phyloP scores from a whole-genome alignment of 2,113 vertebrate genomes.

The Lamprologus callipterus region DNA sequence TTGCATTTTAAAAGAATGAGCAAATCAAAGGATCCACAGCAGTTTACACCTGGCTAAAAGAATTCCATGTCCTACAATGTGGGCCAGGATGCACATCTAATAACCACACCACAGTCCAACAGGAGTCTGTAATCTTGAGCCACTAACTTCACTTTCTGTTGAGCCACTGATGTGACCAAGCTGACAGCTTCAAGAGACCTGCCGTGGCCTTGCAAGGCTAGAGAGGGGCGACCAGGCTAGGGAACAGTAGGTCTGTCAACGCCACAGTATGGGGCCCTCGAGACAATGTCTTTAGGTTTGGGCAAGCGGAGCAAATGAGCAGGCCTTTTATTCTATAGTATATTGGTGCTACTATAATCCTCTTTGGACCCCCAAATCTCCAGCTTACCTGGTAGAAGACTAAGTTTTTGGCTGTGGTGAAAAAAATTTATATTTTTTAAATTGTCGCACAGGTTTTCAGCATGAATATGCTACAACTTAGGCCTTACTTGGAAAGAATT shows the following conservation, averaged over 20 bases:
- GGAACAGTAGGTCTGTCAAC: slow-evolving; percentile 10
- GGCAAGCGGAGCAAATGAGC: slow-evolving; percentile 17
- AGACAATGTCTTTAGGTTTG: not conserved
- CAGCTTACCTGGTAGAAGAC: not conserved
- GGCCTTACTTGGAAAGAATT: not conserved
- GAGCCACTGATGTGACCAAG: not conserved
- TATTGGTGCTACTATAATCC: slow-evolving; percentile 8
- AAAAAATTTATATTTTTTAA: not conserved
- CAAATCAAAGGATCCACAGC: not conserved
- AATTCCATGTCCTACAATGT: not conserved
- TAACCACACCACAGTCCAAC: not conserved
- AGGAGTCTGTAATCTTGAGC: not conserved
- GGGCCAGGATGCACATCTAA: not conserved
- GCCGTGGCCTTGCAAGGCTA: not conserved
- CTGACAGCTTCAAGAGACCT: not conserved
- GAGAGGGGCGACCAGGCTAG: not conserved
- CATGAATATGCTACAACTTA: not conserved
- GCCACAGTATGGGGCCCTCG: not conserved
- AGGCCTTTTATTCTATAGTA: not conserved
- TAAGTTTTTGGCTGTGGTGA: not conserved
- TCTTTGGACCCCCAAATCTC: not conserved
- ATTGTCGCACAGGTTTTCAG: not conserved
- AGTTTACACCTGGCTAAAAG: not conserved
- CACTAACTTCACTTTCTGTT: not conserved
- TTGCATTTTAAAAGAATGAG: not conserved